Evolutionary conservation across 2,888 invertebrate species (phyloP).

Genomic region (Conomelus anceps): DNA sequence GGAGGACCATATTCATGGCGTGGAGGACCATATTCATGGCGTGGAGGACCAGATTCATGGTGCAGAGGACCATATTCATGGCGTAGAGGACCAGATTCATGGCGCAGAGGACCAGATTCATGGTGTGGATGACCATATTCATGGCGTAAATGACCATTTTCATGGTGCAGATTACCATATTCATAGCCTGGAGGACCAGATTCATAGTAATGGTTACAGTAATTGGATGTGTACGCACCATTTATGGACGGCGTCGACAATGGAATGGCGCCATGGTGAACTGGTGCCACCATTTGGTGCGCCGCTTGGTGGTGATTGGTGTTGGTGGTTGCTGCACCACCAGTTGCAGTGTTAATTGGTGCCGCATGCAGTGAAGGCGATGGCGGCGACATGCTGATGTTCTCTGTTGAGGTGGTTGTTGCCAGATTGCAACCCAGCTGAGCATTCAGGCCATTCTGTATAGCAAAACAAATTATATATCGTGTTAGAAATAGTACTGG

Average conservation of each 20-base stretch:
- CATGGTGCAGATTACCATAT: no score
- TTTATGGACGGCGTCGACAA: slow-evolving; percentile 19
- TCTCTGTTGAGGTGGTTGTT: not conserved
- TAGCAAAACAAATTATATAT: not conserved
- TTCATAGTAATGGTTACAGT: not conserved
- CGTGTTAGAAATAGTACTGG: not conserved
- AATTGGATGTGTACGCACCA: slow-evolving; percentile 18
- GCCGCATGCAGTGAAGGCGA: not conserved
- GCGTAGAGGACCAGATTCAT: no score
- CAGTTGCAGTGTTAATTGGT: not conserved
- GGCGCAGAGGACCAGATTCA: no score
- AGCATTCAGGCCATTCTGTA: slow-evolving; percentile 25
- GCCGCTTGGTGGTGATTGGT: slow-evolving; percentile 1
- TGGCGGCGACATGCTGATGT: not conserved
- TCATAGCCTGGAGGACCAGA: no score
- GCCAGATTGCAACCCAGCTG: slow-evolving; percentile 5
- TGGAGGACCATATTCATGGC: no score
- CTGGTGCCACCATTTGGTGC: slow-evolving; percentile 12
- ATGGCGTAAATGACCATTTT: no score
- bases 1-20: no score
- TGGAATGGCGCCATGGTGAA: not conserved
- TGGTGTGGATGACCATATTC: no score
- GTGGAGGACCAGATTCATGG: no score
- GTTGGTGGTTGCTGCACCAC: not conserved
- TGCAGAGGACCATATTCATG: no score